Evolutionary conservation across 2,113 vertebrate species (phyloP).

Genomic region (Chionodraco myersi): DNA sequence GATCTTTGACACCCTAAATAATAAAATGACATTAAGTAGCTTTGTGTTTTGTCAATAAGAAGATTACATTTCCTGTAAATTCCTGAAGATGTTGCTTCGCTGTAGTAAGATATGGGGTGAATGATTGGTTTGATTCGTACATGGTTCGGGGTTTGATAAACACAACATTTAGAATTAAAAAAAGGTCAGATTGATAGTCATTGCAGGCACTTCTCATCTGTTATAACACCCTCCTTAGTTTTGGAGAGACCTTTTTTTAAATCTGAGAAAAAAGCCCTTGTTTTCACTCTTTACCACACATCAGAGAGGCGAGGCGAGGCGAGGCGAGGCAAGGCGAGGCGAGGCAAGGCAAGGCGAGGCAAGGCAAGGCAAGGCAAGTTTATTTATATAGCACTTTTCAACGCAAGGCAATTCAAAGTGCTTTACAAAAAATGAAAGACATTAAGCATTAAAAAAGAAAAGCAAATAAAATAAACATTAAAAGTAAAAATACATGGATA

Average conservation of each 20-base stretch:
- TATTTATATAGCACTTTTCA: too few species aligned
- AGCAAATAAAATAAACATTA: too few species aligned
- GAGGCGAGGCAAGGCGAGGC: too few species aligned
- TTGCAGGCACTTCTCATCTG: neutral
- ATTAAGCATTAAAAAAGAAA: too few species aligned
- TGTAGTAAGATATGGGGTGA: neutral
- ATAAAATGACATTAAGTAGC: constrained; percentile 12
- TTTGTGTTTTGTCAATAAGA: constrained; percentile 6
- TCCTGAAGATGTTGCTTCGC: neutral
- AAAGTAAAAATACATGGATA: too few species aligned
- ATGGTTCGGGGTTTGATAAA: too few species aligned
- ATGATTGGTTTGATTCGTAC: too few species aligned
- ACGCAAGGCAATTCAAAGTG: too few species aligned
- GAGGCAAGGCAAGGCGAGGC: too few species aligned
- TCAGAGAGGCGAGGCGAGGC: neutral
- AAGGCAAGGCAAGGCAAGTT: too few species aligned
- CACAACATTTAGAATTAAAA: too few species aligned
- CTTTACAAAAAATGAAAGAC: too few species aligned
- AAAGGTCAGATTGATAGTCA: neutral
- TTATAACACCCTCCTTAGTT: neutral
- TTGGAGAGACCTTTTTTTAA: neutral
- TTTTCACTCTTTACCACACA: neutral
- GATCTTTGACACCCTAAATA: constrained; percentile 29
- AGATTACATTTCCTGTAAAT: constrained; percentile 3
- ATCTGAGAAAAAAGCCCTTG: constrained; percentile 4